Evolutionary conservation across 2,888 invertebrate species (phyloP), one percentile per base, ranked within the genome.

Genomic region (Phyto melanocephala): DNA sequence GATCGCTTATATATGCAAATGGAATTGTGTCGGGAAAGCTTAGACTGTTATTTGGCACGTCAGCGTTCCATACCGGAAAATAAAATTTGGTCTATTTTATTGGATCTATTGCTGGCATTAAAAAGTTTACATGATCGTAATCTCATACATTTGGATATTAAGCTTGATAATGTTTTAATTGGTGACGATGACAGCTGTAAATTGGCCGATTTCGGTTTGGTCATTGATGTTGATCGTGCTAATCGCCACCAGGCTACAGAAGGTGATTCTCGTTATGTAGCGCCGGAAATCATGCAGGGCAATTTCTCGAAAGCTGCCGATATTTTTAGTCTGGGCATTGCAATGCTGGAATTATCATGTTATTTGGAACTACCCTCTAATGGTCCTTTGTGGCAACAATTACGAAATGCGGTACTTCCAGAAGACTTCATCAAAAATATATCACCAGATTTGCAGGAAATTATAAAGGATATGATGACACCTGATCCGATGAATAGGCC

Each of bases 181-280:
- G 92, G 93, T 6, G 92, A 92, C 80, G 93, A 94, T 86, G 93
- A 93, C 15, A 89, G 88, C n/a, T 95, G 94, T 88, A 96, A 96
- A 89, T 91, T 96, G 76, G 90, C 90, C 0, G 96, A 96, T 90
- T 96, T 96, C 90, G 96, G 96, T 11, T 91, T 96, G 13, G 93
- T 95, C 13, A 92, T 94, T 24, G 94, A 95, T 88, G 87, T 95
- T 35, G 92, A 93, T 72, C 92, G 92, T 92, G 91, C 92, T 35
- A 92, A 93, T 85, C 90, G 92, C 13, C 90, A 92, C 76, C 92
- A 93, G 82, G 93, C 93, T 11, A 93, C 93, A 7, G 95, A 96
- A 90, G 96, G 96, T 0, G 96, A 96, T 90, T 93, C 94, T 0
- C 94, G 94, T 84, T 96, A 96, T 89, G 91, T 96, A 86, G 95